Conservation (phyloP, 2,797 vertebrate genomes). For the Delichon dasypus region DNA sequence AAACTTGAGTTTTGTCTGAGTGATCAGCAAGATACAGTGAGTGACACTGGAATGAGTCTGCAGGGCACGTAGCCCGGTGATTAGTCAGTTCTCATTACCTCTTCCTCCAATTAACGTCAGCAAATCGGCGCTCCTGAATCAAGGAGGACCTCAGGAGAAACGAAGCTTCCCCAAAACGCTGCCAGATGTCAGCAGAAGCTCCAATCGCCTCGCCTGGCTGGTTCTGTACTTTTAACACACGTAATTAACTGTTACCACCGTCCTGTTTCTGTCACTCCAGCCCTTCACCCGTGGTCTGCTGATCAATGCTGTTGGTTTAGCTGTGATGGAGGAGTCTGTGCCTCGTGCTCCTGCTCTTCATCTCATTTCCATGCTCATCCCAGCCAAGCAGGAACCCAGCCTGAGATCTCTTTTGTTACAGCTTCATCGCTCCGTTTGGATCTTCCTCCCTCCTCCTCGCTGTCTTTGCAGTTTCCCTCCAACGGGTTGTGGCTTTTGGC, state of each 20-base stretch:
- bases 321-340: not conserved
- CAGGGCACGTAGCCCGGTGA: not conserved
- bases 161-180: not conserved
- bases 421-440: not conserved
- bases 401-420: not conserved
- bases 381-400: not conserved
- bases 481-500: not conserved
- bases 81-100: slow-evolving; percentile 42
- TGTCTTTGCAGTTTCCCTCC: not conserved
- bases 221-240: not conserved
- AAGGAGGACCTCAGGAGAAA: not conserved
- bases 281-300: not conserved
- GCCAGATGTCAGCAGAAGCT: slow-evolving; percentile 9
- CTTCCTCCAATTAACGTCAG: not conserved
- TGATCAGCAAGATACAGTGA: not conserved
- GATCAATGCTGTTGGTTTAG: not conserved
- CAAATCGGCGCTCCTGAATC: not conserved
- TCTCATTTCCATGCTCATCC: not conserved
- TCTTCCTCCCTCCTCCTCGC: not conserved
- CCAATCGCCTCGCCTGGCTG: not conserved
- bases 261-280: not conserved
- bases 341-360: not conserved
- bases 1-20: not conserved
- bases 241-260: not conserved
- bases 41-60: not conserved